Conservation (phyloP, 2,113 vertebrate species). For the Ameiurus melas region DNA sequence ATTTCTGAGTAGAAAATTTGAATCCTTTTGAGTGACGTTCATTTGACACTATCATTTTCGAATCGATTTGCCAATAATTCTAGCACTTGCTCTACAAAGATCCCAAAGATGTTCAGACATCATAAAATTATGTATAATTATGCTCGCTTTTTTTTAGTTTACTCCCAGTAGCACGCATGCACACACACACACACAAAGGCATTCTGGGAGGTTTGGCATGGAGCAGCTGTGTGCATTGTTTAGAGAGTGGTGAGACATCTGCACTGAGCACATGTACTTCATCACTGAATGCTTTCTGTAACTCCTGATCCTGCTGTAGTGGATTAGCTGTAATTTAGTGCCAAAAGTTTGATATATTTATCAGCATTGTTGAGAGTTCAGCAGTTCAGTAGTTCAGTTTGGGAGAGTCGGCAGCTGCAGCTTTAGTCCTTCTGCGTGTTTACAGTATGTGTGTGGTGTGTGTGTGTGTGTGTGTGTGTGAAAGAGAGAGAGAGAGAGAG, state of each 20-base stretch:
- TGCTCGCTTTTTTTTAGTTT: not conserved
- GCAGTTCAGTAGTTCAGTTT: constrained; percentile 5
- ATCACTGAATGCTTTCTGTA: constrained; percentile 8
- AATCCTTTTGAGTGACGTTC: not conserved
- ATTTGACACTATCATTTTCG: not conserved
- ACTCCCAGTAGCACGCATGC: not conserved
- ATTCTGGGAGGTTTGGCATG: not conserved
- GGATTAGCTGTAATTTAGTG: not conserved
- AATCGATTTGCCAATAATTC: not conserved
- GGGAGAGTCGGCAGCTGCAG: constrained; percentile 21
- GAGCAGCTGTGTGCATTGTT: constrained; percentile 28
- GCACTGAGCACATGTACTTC: constrained; percentile 1
- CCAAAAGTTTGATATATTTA: constrained; percentile 12
- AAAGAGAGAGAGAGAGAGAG: no score
- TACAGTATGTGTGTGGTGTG: not conserved
- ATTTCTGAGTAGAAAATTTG: not conserved
- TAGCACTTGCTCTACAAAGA: not conserved
- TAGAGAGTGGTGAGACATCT: constrained; percentile 9
- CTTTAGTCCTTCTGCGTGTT: not conserved
- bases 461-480: not conserved
- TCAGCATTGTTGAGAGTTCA: not conserved
- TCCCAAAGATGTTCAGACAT: not conserved
- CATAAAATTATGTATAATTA: not conserved
- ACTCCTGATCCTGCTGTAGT: constrained; percentile 8
- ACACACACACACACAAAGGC: not conserved